Conservation (phyloP, 2,113 vertebrate genomes). For the Apistogramma diplotaenia region DNA sequence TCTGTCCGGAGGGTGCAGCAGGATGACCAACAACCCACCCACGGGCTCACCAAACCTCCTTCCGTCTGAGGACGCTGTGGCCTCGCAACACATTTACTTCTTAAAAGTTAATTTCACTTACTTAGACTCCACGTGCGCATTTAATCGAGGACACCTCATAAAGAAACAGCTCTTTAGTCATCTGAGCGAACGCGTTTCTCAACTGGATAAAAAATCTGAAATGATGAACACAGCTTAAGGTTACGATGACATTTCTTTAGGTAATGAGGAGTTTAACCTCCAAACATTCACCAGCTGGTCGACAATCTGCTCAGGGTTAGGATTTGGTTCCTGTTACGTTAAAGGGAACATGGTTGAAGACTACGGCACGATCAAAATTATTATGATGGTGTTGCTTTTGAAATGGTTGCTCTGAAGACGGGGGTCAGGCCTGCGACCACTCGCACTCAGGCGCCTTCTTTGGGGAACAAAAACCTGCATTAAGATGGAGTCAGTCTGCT, state of each 20-base stretch:
- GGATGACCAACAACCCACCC: background rate
- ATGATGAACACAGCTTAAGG: too few species aligned
- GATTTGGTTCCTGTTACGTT: background rate
- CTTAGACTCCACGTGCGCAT: background rate
- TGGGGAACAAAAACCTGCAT: too few species aligned
- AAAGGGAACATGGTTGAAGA: background rate
- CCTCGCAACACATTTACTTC: background rate
- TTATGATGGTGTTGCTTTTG: background rate
- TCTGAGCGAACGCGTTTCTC: background rate
- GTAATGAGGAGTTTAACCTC: background rate
- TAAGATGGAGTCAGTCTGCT: background rate
- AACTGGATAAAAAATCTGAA: background rate
- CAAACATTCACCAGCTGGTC: background rate
- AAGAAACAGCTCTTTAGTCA: too few species aligned
- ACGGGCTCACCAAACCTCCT: background rate
- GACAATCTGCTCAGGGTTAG: background rate
- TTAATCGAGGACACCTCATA: too few species aligned
- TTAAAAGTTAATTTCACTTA: background rate
- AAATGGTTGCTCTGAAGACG: background rate
- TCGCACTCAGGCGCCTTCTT: background rate
- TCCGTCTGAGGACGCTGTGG: background rate
- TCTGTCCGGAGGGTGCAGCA: slow-evolving; percentile 23
- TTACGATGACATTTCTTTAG: background rate
- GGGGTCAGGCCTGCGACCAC: background rate
- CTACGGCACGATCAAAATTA: background rate